Base-by-base conservation (phyloP, 2,888 invertebrate species). In the Harmothoe impar region DNA sequence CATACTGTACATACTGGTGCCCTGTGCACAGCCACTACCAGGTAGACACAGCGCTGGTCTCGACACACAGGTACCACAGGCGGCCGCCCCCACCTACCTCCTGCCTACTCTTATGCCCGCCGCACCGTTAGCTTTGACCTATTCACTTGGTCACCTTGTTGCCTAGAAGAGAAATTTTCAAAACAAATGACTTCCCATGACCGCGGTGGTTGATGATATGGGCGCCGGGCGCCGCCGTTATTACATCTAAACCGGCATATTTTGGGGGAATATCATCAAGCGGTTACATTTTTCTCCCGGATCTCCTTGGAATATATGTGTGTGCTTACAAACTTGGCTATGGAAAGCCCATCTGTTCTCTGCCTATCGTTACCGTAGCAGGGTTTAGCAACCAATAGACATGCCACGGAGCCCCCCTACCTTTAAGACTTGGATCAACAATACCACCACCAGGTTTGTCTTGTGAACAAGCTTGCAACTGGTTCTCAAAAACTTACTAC, bases 161-260 rank as follows among this genome's bases (percentile, higher is more conserved):
- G 84, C 84, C 84, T 84, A 84, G 84, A 84, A 84, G 84, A 84
- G 84, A 84, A 84, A 84, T 84, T 51, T 84, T 84, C 84, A 84
- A 84, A 84, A 84, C 84, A 84, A 84, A 84, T 84, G 84, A 84
- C 84, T 51, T n/a, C 84, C 33, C 43, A 7, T 43, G 43, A 43
- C 5, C 23, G 20, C 1, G 33, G 72, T 84, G 84, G 84, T 25
- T 7, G 33, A 15, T 84, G 84, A 84, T 84, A 51, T 17, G 84
- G 84, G 43, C 43, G 43, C 43, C 23, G 35, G 43, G 17, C 43
- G 29, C 72, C 29, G 17, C 31, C 15, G 3, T 72, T 72, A 72
- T n/a, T 72, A n/a, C n/a, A 29, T 72, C 25, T 29, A 29, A 3
- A 29, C 25, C 25, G 25, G 72, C 72, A 43, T 43, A 43, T 43